Evolutionary conservation across 2,797 vertebrate species (phyloP), one percentile per base, ranked within the genome.

Genomic region (Tangara arthus): DNA sequence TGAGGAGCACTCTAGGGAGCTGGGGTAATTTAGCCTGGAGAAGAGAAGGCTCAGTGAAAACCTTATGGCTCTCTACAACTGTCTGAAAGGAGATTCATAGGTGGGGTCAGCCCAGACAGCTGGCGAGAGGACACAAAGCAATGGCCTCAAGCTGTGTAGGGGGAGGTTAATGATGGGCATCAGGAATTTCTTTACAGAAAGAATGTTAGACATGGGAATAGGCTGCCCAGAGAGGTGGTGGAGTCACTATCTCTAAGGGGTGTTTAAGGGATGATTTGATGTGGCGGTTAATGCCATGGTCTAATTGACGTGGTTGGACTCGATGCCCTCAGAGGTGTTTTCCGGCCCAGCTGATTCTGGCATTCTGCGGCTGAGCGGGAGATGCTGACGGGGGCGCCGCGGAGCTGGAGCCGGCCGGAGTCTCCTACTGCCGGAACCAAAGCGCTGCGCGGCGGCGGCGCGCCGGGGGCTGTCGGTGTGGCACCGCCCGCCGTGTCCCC

Each of bases 301-400:
- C 13, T 17, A 4, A 14, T 2, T 39, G 39, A 34, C 55, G 11
- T 1, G n/a, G 24, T 2, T 8, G n/a, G 11, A 6, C 24, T 34
- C 46, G 20, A 4, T 27, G 18, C 4, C 11, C n/a, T 12, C 16
- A 1, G 28, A 17, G 5, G 11, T 9, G 8, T 39, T 53, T 22
- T 8, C 53, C 46, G 26, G 8, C 37, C 6, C 20, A 1, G 0
- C 0, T 1, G 9, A 28, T 1, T 12, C 8, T 0, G n/a, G 16
- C 5, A 2, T 22, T 21, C 16, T 4, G 42, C 15, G 35, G 59
- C 46, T 8, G 27, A 28, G 41, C 8, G 18, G 39, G 2, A 5
- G 32, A 0, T 3, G 27, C 21, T 1, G 39, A 3, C 15, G 23
- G 60, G 56, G 69, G 46, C 81, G 76, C 49, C 7, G 53, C 14